These are phyloP conservation scores for Listronotus oregonensis DNA, from an alignment of 1,140 invertebrate species.

Conservation along the genomic window DNA sequence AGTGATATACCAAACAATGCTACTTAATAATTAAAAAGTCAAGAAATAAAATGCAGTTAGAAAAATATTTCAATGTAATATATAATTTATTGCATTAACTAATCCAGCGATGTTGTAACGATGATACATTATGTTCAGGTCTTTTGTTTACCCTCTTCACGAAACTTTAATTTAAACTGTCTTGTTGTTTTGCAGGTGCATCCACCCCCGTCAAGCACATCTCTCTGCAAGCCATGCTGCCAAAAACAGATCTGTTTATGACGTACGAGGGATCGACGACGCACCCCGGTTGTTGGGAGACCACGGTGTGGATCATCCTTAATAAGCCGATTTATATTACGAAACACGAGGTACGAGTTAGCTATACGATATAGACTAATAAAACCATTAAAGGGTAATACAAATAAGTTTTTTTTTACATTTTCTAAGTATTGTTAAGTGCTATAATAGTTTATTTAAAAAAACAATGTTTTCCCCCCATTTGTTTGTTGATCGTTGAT, in stretches of 20 bases:
- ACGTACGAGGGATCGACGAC: constrained; percentile 98
- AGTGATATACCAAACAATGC: too few species aligned
- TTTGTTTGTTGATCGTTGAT: too few species aligned
- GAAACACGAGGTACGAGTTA: constrained; percentile 75
- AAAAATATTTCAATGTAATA: too few species aligned
- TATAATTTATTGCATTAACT: too few species aligned
- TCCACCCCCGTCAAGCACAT: constrained; percentile 80
- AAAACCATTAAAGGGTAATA: constrained; percentile 15
- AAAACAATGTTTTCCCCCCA: too few species aligned
- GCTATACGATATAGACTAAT: constrained; percentile 24
- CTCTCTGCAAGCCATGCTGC: constrained; percentile 80
- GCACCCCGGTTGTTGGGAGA: constrained; percentile 92
- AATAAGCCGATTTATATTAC: constrained; percentile 97
- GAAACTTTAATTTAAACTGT: constrained; percentile 8
- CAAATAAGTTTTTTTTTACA: too few species aligned
- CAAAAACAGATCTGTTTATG: constrained; percentile 89
- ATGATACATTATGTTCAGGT: too few species aligned
- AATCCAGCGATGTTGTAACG: too few species aligned
- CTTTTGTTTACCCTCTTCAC: background rate
- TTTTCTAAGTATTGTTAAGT: too few species aligned
- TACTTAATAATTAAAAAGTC: too few species aligned
- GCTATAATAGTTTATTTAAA: too few species aligned
- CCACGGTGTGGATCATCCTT: constrained; percentile 91
- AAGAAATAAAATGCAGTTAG: too few species aligned
- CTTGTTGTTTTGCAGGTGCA: constrained; percentile 65